Evolutionary conservation across 1,140 invertebrate genomes (phyloP).

Genomic region (Anastrepha obliqua): DNA sequence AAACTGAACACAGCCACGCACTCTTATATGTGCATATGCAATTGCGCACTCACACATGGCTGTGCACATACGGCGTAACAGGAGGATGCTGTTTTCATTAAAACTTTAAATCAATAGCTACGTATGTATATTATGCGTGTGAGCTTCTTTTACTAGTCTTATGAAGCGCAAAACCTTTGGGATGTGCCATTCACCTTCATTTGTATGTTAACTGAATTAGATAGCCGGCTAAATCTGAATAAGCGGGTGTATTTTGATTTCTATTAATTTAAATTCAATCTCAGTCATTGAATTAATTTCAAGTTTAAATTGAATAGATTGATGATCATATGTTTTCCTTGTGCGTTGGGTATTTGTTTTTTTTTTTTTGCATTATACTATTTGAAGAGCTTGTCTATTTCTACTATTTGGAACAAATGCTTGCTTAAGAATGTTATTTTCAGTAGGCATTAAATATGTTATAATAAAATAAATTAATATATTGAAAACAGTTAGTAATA

Average conservation of each 20-base stretch:
- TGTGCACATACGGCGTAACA: neutral
- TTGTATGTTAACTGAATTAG: neutral
- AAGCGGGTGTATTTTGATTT: neutral
- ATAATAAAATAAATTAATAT: no score
- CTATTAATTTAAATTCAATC: neutral
- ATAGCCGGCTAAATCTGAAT: neutral
- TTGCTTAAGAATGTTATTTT: no score
- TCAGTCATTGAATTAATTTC: neutral
- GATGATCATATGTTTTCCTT: neutral
- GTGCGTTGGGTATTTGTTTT: neutral
- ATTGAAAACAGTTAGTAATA: no score
- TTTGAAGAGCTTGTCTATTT: no score
- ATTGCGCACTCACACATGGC: neutral
- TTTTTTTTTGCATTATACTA: neutral
- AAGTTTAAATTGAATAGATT: neutral
- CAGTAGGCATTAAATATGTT: no score
- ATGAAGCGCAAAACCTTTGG: constrained; percentile 6
- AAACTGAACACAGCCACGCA: neutral
- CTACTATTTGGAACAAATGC: no score
- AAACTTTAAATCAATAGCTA: constrained; percentile 9
- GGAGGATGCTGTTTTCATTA: neutral
- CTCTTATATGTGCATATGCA: neutral
- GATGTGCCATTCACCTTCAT: neutral
- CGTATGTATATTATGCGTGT: neutral
- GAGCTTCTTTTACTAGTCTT: neutral